These are phyloP conservation scores for Cabera pusaria DNA, from an alignment of 2,888 invertebrate genomes.

Conservation along the genomic window DNA sequence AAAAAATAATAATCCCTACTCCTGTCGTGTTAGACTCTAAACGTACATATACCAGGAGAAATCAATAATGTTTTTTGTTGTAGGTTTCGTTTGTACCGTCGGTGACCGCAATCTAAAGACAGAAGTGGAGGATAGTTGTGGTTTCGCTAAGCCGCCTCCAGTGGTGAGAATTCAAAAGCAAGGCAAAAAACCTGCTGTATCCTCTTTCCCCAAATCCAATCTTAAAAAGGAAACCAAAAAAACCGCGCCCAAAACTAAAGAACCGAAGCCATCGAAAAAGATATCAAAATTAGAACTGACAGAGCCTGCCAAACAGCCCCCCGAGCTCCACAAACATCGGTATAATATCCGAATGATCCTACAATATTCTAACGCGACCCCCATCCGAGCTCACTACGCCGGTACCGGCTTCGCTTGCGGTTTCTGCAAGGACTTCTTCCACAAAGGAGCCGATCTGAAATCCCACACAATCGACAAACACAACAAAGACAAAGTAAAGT, in stretches of 20 bases:
- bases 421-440: slow-evolving; percentile 53
- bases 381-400: slow-evolving; percentile 49
- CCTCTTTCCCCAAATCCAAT: neutral
- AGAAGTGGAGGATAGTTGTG: slow-evolving; percentile 11
- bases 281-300: slow-evolving; percentile 22
- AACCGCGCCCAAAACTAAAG: slow-evolving; percentile 7
- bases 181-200: slow-evolving; percentile 8
- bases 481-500: slow-evolving; percentile 41
- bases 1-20: no score
- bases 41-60: slow-evolving; percentile 11
- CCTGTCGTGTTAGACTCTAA: slow-evolving; percentile 2
- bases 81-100: slow-evolving; percentile 20
- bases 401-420: slow-evolving; percentile 57
- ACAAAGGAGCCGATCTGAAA: slow-evolving; percentile 51
- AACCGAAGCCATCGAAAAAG: slow-evolving; percentile 2
- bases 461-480: slow-evolving; percentile 49
- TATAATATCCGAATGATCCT: slow-evolving; percentile 55
- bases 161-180: slow-evolving; percentile 9
- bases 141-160: slow-evolving; percentile 11
- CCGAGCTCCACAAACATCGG: slow-evolving; percentile 28
- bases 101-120: slow-evolving; percentile 18
- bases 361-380: slow-evolving; percentile 60
- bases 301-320: slow-evolving; percentile 38
- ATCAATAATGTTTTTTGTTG: slow-evolving; percentile 24
- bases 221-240: slow-evolving; percentile 8